phyloP scores from a whole-genome alignment of 2,797 vertebrate genomes.

The Aldrovandia affinis region DNA sequence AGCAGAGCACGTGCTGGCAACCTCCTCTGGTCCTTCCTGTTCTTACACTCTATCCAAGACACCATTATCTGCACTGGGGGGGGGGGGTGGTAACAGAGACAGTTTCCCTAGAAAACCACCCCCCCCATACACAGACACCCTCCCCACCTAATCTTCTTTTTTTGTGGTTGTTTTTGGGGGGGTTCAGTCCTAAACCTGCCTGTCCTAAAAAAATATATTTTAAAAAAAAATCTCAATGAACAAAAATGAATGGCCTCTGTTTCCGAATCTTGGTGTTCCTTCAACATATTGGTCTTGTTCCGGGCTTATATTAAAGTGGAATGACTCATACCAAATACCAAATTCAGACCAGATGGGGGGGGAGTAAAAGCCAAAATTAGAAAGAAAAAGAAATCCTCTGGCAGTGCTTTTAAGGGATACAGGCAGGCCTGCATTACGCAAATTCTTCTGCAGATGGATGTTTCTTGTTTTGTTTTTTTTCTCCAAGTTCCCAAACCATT shows the following conservation, averaged over 20 bases:
- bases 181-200: neutral
- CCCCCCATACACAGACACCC: neutral
- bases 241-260: slow-evolving; percentile 24
- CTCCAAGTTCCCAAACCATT: neutral
- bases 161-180: too few relatives aligned
- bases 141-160: neutral
- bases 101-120: neutral
- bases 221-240: neutral
- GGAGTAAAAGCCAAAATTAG: slow-evolving; percentile 30
- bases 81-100: neutral
- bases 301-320: slow-evolving; percentile 33
- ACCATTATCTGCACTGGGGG: neutral
- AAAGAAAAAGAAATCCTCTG: slow-evolving; percentile 35
- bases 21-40: neutral
- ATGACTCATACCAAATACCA: slow-evolving; percentile 34
- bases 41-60: neutral
- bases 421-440: slow-evolving; percentile 8
- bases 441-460: slow-evolving; percentile 23
- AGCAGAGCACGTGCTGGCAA: too few relatives aligned
- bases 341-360: slow-evolving; percentile 37
- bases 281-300: slow-evolving; percentile 29
- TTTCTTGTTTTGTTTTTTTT: too few relatives aligned
- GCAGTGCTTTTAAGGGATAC: slow-evolving; percentile 29
- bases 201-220: neutral
- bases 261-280: slow-evolving; percentile 1